A percentile compares a stretch with the other conserved stretches of the same genome.
Evolutionary conservation across 2,888 invertebrate species (phyloP).

Genomic region (Griposia aprilina): DNA sequence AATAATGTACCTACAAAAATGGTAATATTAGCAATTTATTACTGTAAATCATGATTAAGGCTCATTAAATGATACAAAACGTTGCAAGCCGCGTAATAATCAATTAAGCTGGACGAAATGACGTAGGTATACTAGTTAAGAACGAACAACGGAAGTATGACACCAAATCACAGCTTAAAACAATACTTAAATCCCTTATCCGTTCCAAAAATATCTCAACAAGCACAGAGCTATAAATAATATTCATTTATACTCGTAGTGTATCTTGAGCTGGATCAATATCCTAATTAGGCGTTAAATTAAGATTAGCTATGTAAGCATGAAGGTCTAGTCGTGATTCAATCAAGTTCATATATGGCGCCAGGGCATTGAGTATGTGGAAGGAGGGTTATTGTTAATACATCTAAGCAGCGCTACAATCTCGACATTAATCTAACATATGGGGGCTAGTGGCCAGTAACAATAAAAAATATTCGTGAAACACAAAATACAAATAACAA

Average conservation of each 20-base stretch:
- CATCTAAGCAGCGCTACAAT: too few species aligned
- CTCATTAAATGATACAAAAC: conserved; percentile 7
- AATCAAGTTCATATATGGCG: conserved; percentile 51
- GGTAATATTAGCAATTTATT: too few species aligned
- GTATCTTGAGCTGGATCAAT: conserved; percentile 20
- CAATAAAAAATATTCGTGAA: too few species aligned
- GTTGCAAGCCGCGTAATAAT: not conserved
- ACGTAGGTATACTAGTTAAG: not conserved
- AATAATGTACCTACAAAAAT: too few species aligned
- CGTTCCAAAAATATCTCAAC: not conserved
- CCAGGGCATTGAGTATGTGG: conserved; percentile 15
- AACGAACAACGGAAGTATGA: not conserved
- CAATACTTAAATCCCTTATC: not conserved
- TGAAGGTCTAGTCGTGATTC: conserved; percentile 40
- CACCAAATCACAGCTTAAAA: conserved; percentile 1
- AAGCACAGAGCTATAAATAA: conserved; percentile 10
- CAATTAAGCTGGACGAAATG: conserved; percentile 6
- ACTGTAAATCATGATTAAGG: not conserved
- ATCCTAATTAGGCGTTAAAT: conserved; percentile 20
- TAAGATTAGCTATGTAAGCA: conserved; percentile 43
- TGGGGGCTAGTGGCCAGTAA: too few species aligned
- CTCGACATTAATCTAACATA: too few species aligned
- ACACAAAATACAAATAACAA: too few species aligned
- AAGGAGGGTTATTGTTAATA: not conserved
- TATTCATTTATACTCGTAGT: not conserved